Evolutionary conservation across 30 jellyfish, hydroid and myxozoan genomes (phyloP).

Genomic region (Pseudorhiza aurosa): DNA sequence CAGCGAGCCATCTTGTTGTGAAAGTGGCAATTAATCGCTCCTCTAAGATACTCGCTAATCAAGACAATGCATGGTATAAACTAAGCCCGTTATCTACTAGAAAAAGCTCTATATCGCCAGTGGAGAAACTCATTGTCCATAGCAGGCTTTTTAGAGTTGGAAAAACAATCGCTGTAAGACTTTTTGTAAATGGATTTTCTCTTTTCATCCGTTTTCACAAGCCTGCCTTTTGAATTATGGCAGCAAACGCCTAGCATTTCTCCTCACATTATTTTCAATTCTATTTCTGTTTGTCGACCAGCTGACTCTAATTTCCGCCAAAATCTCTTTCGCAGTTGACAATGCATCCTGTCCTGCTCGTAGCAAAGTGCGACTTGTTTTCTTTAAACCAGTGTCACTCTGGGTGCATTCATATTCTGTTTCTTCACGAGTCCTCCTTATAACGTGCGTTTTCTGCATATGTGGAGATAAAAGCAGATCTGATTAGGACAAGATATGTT

Average conservation of each 20-base stretch:
- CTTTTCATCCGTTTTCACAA: neutral
- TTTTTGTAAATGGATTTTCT: neutral
- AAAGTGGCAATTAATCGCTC: constrained; percentile 10
- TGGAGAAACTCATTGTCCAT: neutral
- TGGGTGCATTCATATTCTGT: no score
- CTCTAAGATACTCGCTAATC: neutral
- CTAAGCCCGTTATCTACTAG: constrained; percentile 38
- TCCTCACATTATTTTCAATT: no score
- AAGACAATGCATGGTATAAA: neutral
- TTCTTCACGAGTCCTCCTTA: no score
- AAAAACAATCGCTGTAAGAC: neutral
- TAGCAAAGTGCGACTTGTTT: neutral
- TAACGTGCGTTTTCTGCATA: no score
- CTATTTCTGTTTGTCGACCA: no score
- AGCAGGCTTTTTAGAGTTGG: neutral
- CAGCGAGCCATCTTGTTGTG: constrained; percentile 3
- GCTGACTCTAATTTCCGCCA: no score
- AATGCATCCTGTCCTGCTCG: neutral
- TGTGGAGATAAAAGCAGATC: no score
- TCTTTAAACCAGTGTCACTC: neutral
- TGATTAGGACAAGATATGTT: no score
- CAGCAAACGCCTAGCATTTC: neutral
- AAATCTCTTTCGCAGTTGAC: no score
- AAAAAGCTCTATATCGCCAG: constrained; percentile 8
- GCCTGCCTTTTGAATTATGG: neutral